phyloP scores from a whole-genome alignment of 2,888 invertebrate species.

The Drosophila pseudotakahashii region DNA sequence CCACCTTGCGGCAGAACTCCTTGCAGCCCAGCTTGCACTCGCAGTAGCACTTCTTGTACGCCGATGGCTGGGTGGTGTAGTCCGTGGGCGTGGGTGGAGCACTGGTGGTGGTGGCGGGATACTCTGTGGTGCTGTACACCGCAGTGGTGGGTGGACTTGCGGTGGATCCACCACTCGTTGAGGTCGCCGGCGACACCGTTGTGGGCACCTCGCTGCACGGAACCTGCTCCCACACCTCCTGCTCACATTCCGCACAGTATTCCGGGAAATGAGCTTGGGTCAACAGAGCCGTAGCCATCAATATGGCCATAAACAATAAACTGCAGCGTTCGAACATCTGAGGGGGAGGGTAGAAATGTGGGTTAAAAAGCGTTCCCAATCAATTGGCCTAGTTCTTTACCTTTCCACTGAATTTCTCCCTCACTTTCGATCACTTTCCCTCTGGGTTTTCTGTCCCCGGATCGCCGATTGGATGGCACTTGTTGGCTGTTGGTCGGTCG shows the following conservation, averaged over 20 bases:
- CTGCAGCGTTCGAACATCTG: constrained; percentile 63
- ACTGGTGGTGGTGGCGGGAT: neutral
- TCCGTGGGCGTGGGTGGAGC: constrained; percentile 1
- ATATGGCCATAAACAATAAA: constrained; percentile 31
- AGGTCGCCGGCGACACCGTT: constrained; percentile 1
- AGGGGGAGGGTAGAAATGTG: neutral
- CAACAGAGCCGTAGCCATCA: constrained; percentile 22
- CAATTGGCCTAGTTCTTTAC: constrained; percentile 46
- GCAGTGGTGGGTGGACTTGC: constrained; percentile 3
- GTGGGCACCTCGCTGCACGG: constrained; percentile 67
- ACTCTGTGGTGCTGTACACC: constrained; percentile 2
- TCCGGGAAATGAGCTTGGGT: constrained; percentile 53
- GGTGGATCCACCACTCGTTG: neutral
- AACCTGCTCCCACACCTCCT: constrained; percentile 81
- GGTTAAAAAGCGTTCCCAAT: constrained; percentile 26
- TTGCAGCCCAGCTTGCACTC: constrained; percentile 80
- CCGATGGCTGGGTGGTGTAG: constrained; percentile 12
- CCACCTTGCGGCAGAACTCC: constrained; percentile 79
- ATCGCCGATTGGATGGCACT: constrained; percentile 30
- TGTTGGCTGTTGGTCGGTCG: constrained; percentile 56
- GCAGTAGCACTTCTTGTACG: constrained; percentile 76
- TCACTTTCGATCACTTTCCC: constrained; percentile 11
- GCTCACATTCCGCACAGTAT: constrained; percentile 77
- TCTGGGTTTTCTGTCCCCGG: constrained; percentile 33
- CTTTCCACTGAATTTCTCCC: constrained; percentile 65